Percentiles rank a stretch among this genome's conserved stretches.
These are phyloP conservation scores for Staurois parvus DNA, from an alignment of 2,797 vertebrate species.

Conservation along the genomic window DNA sequence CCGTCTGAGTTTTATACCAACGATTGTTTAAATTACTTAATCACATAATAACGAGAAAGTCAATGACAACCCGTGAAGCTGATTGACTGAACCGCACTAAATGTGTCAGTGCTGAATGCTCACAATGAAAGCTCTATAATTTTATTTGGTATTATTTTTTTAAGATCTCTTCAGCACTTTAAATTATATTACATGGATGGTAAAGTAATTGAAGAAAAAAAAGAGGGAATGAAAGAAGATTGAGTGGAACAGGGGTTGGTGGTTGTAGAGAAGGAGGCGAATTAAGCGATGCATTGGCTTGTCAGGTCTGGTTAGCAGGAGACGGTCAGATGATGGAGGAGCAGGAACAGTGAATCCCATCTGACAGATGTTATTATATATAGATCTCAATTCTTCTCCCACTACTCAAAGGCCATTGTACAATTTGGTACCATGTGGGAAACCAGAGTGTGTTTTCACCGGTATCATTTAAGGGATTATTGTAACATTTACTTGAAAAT, in stretches of 20 bases:
- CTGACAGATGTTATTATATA: not conserved
- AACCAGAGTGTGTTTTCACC: too few relatives aligned
- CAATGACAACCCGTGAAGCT: slow-evolving; percentile 56
- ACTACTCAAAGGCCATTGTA: not conserved
- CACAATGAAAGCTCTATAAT: slow-evolving; percentile 41
- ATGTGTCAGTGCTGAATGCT: slow-evolving; percentile 34
- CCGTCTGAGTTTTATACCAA: slow-evolving; percentile 40
- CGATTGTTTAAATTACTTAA: slow-evolving; percentile 62
- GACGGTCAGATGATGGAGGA: not conserved
- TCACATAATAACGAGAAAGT: slow-evolving; percentile 59
- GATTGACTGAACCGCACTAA: slow-evolving; percentile 53
- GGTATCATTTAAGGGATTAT: too few relatives aligned
- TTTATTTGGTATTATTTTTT: slow-evolving; percentile 37
- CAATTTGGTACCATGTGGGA: not conserved
- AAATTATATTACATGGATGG: slow-evolving; percentile 37
- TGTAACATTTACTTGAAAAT: too few relatives aligned
- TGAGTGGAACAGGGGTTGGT: not conserved
- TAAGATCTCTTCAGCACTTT: slow-evolving; percentile 30
- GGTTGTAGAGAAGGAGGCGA: not conserved
- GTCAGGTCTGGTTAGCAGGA: slow-evolving; percentile 13
- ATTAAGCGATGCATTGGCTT: not conserved
- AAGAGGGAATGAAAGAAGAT: slow-evolving; percentile 35
- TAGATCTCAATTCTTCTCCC: slow-evolving; percentile 1
- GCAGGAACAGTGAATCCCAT: not conserved
- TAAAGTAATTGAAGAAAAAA: slow-evolving; percentile 44